A percentile compares a stretch with the other conserved stretches of the same genome.
phyloP scores from a whole-genome alignment of 2,888 invertebrate genomes.

The Smittia sp. region DNA sequence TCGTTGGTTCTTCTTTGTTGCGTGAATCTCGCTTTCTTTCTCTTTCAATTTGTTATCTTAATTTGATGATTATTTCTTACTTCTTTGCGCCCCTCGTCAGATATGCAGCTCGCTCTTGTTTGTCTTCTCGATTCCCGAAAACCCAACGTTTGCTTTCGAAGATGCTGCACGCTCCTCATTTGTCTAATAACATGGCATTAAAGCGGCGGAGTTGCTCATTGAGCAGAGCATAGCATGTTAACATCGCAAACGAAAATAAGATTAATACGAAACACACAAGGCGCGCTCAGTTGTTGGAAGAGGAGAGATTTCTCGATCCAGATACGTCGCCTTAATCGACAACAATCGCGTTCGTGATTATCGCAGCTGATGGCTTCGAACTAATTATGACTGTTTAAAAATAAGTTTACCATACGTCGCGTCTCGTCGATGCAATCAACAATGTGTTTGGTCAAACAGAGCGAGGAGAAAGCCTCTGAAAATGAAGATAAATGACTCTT shows the following conservation, averaged over 20 bases:
- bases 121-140: background rate
- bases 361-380: background rate
- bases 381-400: background rate
- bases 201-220: background rate
- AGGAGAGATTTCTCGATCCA: background rate
- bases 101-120: background rate
- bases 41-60: constrained; percentile 33
- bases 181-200: constrained; percentile 34
- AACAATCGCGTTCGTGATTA: background rate
- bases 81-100: background rate
- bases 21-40: background rate
- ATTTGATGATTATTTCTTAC: constrained; percentile 29
- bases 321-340: background rate
- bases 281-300: background rate
- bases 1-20: background rate
- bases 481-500: constrained; percentile 28
- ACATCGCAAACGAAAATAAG: background rate
- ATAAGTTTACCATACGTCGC: background rate
- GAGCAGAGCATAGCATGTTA: constrained; percentile 24
- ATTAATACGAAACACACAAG: constrained; percentile 16
- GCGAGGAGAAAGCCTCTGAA: background rate
- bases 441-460: background rate
- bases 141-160: background rate
- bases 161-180: background rate
- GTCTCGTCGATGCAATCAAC: background rate